Percentiles rank a stretch among this genome's conserved stretches.
Conservation (phyloP, 2,113 vertebrate species). For the Pitta sordida region DNA sequence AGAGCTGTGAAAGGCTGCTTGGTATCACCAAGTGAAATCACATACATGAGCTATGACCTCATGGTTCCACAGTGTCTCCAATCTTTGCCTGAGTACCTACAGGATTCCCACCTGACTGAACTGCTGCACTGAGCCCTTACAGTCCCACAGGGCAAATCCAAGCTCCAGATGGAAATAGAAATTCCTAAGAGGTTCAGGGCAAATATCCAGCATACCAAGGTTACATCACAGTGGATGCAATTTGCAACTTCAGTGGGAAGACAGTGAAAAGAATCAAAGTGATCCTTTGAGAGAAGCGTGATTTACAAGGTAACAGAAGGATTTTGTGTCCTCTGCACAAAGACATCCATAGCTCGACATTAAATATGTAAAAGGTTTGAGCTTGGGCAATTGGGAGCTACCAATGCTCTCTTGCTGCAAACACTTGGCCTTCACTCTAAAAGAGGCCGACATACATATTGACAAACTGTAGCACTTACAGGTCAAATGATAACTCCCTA, state of each 20-base stretch:
- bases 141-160: neutral
- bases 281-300: neutral
- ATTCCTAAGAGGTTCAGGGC: neutral
- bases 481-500: neutral
- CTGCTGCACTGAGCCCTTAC: neutral
- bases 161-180: conserved; percentile 9
- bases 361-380: neutral
- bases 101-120: neutral
- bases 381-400: neutral
- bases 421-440: neutral
- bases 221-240: neutral
- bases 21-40: neutral
- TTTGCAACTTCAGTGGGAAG: neutral
- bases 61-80: neutral
- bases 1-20: neutral
- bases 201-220: neutral
- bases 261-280: neutral
- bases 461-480: neutral
- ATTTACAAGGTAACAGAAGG: neutral
- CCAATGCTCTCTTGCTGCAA: neutral
- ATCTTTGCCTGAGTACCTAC: neutral
- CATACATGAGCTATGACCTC: neutral
- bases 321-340: neutral
- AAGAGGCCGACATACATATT: neutral
- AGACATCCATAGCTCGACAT: neutral